Evolutionary conservation across 1,140 invertebrate species (phyloP), one percentile per base, ranked within the genome.

Genomic region (Triops longicaudatus): DNA sequence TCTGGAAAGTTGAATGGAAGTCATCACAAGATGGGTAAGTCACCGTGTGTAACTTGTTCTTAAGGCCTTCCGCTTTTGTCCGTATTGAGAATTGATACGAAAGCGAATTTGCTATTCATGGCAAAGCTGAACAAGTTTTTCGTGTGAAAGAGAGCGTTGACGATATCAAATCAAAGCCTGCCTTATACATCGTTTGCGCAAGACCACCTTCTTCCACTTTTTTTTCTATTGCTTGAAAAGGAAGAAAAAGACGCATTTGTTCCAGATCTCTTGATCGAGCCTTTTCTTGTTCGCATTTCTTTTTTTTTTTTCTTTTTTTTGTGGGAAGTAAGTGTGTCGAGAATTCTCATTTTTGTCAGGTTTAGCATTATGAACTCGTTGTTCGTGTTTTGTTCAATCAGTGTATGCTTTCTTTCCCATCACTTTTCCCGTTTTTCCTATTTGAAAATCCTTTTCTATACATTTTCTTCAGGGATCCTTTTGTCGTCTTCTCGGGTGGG

Each of bases 401-500:
- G 11, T 44, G 14, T 74, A n/a, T 63, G 1, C 9, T 12, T 22
- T 7, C 50, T 63, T 22, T 75, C 26, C 28, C 28, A 14, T 26
- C 77, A 72, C 26, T 22, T 74, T 41, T 76, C 74, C 31, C 26
- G 2, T 37, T 73, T 74, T 72, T 77, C 10, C 12, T 28, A 11
- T 26, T 26, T 26, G 63, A 74, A 41, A 42, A 11, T 26, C 31
- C 50, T 74, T 50, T 78, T 77, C 50, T 14, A 63, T 63, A 22
- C 22, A 72, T 78, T 75, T 76, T 50, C 82, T 85, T 77, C 83
- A 93, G 93, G 80, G 94, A 96, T 84, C 88, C 92, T 26, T 94
- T 91, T 86, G 90, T 96, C 81, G 93, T 98, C 87, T 98, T 98
- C 88, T 97, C 94, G 80, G 97, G 97, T 81, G 96, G 96, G 44